Base-by-base conservation (phyloP, 1,140 invertebrate genomes). In the Drosophila kohkoa region DNA sequence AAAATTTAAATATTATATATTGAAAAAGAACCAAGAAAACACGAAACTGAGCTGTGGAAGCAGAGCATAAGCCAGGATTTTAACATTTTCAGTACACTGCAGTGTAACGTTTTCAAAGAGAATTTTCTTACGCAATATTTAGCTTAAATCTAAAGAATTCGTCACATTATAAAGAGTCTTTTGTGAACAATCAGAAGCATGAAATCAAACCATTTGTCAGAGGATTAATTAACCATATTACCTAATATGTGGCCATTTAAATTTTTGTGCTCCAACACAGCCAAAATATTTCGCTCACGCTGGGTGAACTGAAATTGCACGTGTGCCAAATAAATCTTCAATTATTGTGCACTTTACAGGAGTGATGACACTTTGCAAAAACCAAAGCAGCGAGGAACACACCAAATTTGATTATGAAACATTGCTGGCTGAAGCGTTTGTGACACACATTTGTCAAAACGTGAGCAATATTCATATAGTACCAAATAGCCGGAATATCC, bases 321-420 rank as follows among this genome's bases (percentile, higher is more conserved):
- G 38, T 62, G 30, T 74, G 51, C 46, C 28, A 54, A 41, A 69
- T 74, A 64, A 64, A 69, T 65, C 65, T 45, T 54, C 57, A 74
- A 52, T 69, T 69, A 69, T 62, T 64, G 32, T 69, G 54, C 60
- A 70, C 55, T 78, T 65, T 70, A 35, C 38, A 55, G 58, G 20
- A 48, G 41, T 32, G 38, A 15, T 46, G 20, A 10, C 65, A 74
- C 41, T 74, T 69, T 69, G 65, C 54, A 59, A 52, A 77, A 57
- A 58, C 38, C 30, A 43, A n/a, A 28, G 25, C 46, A 16, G 59
- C n/a, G 5, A 13, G 30, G 30, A 46, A 64, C 20, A 58, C 76
- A 57, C 76, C 38, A 70, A 78, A 72, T 77, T 79, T 79, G 77
- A 79, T 79, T 77, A 79, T 77, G 68, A 79, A 77, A 77, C 68